Evolutionary conservation across 2,888 invertebrate genomes (phyloP).

Genomic region (Rosalia funebris): DNA sequence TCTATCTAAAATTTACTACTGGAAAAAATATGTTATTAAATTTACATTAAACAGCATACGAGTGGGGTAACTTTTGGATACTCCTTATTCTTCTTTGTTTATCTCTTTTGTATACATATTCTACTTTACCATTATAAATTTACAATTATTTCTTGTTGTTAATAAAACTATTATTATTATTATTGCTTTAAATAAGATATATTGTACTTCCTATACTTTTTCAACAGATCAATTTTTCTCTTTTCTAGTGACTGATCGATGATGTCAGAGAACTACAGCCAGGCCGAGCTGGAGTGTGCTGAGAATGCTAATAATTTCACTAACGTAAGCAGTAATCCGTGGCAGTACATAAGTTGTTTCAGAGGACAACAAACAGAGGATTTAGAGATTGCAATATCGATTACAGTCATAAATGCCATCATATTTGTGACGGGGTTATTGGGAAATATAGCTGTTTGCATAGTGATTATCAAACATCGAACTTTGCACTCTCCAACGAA

Average conservation of each 20-base stretch:
- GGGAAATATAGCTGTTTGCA: slow-evolving; percentile 86
- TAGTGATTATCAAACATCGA: slow-evolving; percentile 82
- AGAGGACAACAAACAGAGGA: slow-evolving; percentile 58
- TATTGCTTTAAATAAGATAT: too few relatives aligned
- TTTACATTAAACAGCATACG: too few relatives aligned
- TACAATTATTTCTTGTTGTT: too few relatives aligned
- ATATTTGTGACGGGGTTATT: slow-evolving; percentile 86
- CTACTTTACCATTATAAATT: too few relatives aligned
- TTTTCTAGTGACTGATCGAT: background rate
- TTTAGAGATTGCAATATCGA: slow-evolving; percentile 62
- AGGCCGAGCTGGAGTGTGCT: slow-evolving; percentile 26
- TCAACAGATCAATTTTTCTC: too few relatives aligned
- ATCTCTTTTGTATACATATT: too few relatives aligned
- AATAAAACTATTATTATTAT: too few relatives aligned
- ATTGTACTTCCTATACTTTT: too few relatives aligned
- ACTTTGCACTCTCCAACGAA: slow-evolving; percentile 92
- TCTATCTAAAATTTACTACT: too few relatives aligned
- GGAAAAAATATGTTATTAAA: too few relatives aligned
- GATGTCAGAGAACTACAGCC: slow-evolving; percentile 15
- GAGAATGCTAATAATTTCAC: slow-evolving; percentile 25
- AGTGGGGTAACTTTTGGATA: too few relatives aligned
- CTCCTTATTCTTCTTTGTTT: too few relatives aligned
- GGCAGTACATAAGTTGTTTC: slow-evolving; percentile 50
- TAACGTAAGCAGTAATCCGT: slow-evolving; percentile 39
- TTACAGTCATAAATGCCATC: slow-evolving; percentile 76